A percentile compares a stretch with the other conserved stretches of the same genome.
phyloP scores from a whole-genome alignment of 2,888 invertebrate genomes.

The Mimachlamys varia region DNA sequence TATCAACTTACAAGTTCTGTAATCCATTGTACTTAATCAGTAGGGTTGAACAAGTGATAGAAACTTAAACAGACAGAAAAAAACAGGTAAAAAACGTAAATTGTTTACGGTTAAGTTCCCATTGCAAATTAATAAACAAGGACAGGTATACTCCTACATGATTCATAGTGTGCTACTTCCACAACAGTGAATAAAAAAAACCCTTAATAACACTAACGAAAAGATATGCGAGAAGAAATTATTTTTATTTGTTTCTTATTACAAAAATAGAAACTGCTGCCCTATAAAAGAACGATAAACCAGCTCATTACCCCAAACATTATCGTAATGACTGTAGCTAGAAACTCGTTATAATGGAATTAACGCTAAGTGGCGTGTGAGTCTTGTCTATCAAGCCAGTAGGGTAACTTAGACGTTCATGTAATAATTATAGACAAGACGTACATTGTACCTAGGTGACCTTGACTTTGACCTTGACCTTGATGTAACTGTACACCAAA shows the following conservation, averaged over 20 bases:
- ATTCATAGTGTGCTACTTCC: not conserved
- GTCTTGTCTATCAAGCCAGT: not conserved
- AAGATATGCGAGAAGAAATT: not conserved
- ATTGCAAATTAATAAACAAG: not conserved
- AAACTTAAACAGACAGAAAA: not conserved
- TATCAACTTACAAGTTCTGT: too few species aligned
- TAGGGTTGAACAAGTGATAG: not conserved
- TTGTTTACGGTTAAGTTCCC: not conserved
- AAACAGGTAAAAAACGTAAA: not conserved
- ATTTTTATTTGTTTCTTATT: not conserved
- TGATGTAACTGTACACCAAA: not conserved
- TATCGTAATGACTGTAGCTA: not conserved
- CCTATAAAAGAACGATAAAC: not conserved
- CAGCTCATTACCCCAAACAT: not conserved
- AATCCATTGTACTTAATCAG: too few species aligned
- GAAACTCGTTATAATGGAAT: not conserved
- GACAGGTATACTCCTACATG: not conserved
- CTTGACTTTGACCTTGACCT: conserved; percentile 10
- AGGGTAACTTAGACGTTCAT: not conserved
- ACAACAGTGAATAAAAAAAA: not conserved
- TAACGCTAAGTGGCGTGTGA: not conserved
- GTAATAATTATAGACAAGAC: not conserved
- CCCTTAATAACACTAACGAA: not conserved
- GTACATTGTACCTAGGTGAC: not conserved
- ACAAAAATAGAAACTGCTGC: not conserved